Base-by-base conservation (phyloP, 2,888 invertebrate species). In the Platypus cylindrus region DNA sequence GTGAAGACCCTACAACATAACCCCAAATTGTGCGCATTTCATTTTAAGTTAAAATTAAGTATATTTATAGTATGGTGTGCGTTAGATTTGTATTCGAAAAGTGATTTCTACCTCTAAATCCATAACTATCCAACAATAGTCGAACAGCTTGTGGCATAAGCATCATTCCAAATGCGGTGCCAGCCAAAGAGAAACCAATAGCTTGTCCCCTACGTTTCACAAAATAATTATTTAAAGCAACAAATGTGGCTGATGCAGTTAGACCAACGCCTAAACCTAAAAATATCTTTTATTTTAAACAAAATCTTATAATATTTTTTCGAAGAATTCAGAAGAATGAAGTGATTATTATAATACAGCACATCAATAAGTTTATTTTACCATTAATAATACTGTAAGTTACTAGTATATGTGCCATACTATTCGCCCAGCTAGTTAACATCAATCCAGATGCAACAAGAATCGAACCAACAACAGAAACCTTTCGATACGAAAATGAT, bases 371-470 rank as follows among this genome's bases (percentile, higher is more conserved):
- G 3, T 27, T 9, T 36, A 17, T 38, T 67, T 68, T 54, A 76
- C 80, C 80, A 63, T 79, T 79, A 49, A 80, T 64, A 63, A 79
- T 75, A 70, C 79, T 75, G 64, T 78, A 79, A 5, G 79, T 78
- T 45, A 70, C 67, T 45, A 79, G 59, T 47, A 77, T 79, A 59
- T 78, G 78, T 5, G 68, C 69, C 73, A 80, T 77, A 54, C 78
- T 79, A 38, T 65, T 66, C 16, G 80, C 79, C 7, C 77, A 73
- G 30, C 74, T 75, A 14, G 80, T 80, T 31, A 70, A 63, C 14
- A 78, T 68, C 30, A 81, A 62, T 1, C 79, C 80, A 15, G 77
- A 54, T 15, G 73, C 74, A 48, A 77, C 75, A 49, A 81, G 67
- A 32, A 69, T 52, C 1, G 78, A 73, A 4, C 79, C 79, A 14